Conservation (phyloP, 1,140 invertebrate genomes). For the Proctacanthus coquilletti region DNA sequence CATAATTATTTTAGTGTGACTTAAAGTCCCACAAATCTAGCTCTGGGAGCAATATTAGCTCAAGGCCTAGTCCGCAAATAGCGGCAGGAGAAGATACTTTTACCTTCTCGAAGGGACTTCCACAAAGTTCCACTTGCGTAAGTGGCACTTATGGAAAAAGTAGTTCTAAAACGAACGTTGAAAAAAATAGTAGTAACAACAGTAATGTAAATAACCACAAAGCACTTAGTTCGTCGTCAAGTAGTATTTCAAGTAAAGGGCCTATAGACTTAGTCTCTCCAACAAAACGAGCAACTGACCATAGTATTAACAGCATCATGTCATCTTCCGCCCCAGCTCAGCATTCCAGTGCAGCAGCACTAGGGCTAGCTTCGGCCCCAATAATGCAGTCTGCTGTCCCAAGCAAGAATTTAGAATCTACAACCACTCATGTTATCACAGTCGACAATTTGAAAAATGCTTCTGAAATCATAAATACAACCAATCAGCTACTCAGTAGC, state of each 20-base stretch:
- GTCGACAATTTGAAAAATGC: constrained; percentile 3
- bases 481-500: constrained; percentile 1
- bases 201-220: constrained; percentile 3
- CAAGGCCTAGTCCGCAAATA: too few relatives aligned
- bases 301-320: constrained; percentile 16
- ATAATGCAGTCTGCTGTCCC: too few relatives aligned
- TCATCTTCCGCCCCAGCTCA: constrained; percentile 5
- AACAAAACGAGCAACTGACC: constrained; percentile 14
- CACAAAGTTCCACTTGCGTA: too few relatives aligned
- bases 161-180: too few relatives aligned
- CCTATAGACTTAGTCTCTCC: constrained; percentile 15
- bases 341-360: neutral
- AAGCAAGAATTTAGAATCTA: too few relatives aligned
- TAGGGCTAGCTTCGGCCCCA: neutral
- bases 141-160: too few relatives aligned
- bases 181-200: neutral
- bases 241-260: constrained; percentile 9
- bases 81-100: too few relatives aligned
- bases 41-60: too few relatives aligned
- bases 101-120: too few relatives aligned
- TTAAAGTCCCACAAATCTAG: too few relatives aligned
- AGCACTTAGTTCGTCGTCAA: constrained; percentile 9
- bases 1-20: too few relatives aligned
- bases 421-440: constrained; percentile 4
- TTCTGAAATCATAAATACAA: constrained; percentile 1